These are phyloP conservation scores for Siderastrea siderea DNA, from an alignment of 92 coral and sea anemone genomes.

Conservation along the genomic window DNA sequence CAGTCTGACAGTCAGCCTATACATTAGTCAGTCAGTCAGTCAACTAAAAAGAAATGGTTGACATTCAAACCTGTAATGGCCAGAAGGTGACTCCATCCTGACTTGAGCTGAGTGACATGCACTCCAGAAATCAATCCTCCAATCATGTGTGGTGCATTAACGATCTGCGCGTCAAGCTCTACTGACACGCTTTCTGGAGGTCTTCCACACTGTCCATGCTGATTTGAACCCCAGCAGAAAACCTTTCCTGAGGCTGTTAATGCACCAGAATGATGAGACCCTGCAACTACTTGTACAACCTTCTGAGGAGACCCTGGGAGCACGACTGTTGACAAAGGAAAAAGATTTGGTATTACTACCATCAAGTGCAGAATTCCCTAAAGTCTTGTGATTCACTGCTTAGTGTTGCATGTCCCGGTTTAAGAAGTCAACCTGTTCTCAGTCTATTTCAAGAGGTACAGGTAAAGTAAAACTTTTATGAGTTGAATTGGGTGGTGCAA, in stretches of 20 bases:
- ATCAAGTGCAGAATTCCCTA: neutral
- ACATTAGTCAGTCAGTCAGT: neutral
- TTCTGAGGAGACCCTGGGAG: slow-evolving; percentile 35
- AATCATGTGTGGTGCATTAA: slow-evolving; percentile 68
- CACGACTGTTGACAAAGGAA: slow-evolving; percentile 30
- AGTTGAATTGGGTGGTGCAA: too few species aligned
- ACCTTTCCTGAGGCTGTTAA: slow-evolving; percentile 75
- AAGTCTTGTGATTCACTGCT: too few species aligned
- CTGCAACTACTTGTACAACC: slow-evolving; percentile 69
- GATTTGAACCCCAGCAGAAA: slow-evolving; percentile 91
- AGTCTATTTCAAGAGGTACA: too few species aligned
- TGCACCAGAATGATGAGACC: slow-evolving; percentile 80
- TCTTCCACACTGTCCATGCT: slow-evolving; percentile 86
- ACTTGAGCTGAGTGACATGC: slow-evolving; percentile 45
- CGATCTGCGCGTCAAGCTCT: slow-evolving; percentile 9
- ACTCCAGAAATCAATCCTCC: slow-evolving; percentile 56
- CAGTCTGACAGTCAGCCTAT: neutral
- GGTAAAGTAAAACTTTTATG: too few species aligned
- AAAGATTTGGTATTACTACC: neutral
- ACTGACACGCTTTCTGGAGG: neutral
- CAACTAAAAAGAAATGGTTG: neutral
- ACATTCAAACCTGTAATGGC: slow-evolving; percentile 65
- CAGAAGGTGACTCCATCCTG: slow-evolving; percentile 88
- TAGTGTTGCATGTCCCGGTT: too few species aligned
- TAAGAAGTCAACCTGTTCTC: too few species aligned